Evolutionary conservation across 1,140 invertebrate species (phyloP), one percentile per base, ranked within the genome.

Genomic region (Lethrus apterus): DNA sequence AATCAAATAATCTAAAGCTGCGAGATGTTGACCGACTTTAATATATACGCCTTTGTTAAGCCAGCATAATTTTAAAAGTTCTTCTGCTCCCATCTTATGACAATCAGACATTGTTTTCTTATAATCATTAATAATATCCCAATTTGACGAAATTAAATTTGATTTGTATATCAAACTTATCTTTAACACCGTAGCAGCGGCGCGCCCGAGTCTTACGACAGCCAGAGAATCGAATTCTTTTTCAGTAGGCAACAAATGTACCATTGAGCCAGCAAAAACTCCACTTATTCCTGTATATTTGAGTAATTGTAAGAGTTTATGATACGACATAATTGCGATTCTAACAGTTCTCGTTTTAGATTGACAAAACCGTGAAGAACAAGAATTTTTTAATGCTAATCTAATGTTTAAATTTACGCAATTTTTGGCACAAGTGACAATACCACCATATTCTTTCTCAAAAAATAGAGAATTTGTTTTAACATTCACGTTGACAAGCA

Each of bases 11-110:
- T 98, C 93, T 45, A 99, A 69, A 0, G 93, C 89, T 7, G 93
- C 94, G 48, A 98, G 78, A 67, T 98, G 94, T 67, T 99, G 96
- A 3, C 96, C 92, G 41, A 86, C 80, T 77, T 97, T 99, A 38
- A 99, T 93, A 67, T 96, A 99, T 21, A 92, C 91, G 11, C 96
- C 96, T 68, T 91, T 91, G 72, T 99, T 99, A 7, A 75, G 74
- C 69, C 81, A 84, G 59, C 93, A 97, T 54, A 99, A 71, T 31
- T 92, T 75, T 15, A 97, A 69, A 19, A 99, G 69, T 65, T 83
- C 82, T 56, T 89, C 70, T n/a, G 96, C 94, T 38, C 88, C 89
- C 56, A 86, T 77, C 61, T 74, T 71, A 65, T 99, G 94, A 46
- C 66, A 70, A 31, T 81, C 68, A 35, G 82, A 82, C 60, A 84